phyloP scores from a whole-genome alignment of 2,888 invertebrate species.

The Phragmatobia fuliginosa region DNA sequence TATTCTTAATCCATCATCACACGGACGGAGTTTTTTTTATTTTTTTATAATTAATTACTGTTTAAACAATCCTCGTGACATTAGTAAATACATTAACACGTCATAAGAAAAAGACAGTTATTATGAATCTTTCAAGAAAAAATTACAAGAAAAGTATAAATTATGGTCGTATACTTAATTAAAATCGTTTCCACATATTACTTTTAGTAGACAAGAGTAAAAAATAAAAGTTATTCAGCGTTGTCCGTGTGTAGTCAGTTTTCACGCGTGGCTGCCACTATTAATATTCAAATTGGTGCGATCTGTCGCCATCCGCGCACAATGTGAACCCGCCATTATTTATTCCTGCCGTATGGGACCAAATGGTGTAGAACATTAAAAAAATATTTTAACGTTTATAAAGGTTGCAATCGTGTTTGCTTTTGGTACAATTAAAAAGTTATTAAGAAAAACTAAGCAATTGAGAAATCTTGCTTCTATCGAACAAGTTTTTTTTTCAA shows the following conservation, averaged over 20 bases:
- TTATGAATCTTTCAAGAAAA: background rate
- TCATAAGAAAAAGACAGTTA: too few relatives aligned
- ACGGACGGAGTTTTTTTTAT: too few relatives aligned
- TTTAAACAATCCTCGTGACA: background rate
- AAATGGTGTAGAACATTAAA: background rate
- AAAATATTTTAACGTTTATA: background rate
- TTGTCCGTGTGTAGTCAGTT: slow-evolving; percentile 66
- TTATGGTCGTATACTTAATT: background rate
- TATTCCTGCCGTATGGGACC: slow-evolving; percentile 52
- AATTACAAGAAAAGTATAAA: background rate
- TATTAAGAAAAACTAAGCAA: background rate
- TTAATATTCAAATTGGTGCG: slow-evolving; percentile 86
- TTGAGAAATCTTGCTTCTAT: too few relatives aligned
- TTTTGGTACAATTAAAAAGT: background rate
- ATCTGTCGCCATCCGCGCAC: slow-evolving; percentile 75
- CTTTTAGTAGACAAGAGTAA: background rate
- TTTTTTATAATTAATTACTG: too few relatives aligned
- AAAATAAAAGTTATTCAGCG: background rate
- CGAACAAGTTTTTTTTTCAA: too few relatives aligned
- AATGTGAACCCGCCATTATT: slow-evolving; percentile 72
- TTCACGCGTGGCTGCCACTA: slow-evolving; percentile 81
- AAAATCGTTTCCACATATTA: background rate
- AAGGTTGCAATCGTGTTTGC: background rate
- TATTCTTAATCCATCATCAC: too few relatives aligned
- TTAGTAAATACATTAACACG: background rate